phyloP scores from a whole-genome alignment of 2,113 vertebrate species.

The Dasyurus viverrinus region DNA sequence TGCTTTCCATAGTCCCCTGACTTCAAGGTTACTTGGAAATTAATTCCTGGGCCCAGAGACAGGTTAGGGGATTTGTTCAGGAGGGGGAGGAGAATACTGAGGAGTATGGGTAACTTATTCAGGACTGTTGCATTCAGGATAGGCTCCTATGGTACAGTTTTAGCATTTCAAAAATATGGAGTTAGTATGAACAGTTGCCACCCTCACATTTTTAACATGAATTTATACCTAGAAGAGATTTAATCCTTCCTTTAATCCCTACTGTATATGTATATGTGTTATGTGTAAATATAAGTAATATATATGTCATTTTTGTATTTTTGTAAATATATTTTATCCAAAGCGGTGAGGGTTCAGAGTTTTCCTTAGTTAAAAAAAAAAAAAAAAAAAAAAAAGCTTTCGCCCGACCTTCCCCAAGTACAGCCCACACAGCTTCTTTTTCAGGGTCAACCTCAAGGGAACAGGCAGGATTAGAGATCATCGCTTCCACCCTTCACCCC shows the following conservation, averaged over 20 bases:
- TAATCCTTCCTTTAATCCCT: background rate
- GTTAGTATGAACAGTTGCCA: background rate
- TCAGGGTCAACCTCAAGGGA: fast-evolving
- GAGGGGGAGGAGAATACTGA: background rate
- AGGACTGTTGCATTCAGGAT: background rate
- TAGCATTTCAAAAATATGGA: background rate
- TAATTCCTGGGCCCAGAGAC: background rate
- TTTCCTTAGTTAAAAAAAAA: background rate
- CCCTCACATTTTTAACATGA: background rate
- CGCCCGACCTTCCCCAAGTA: background rate
- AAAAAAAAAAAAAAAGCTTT: background rate
- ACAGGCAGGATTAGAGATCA: background rate
- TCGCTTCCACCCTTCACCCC: background rate
- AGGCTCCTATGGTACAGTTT: background rate
- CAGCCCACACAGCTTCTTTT: background rate
- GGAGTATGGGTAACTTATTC: too few relatives aligned
- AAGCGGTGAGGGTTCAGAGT: background rate
- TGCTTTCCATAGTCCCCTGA: background rate
- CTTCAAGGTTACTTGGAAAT: background rate
- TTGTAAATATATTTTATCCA: background rate
- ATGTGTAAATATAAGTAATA: background rate
- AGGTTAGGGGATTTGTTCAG: background rate
- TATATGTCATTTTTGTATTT: background rate
- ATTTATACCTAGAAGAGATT: background rate
- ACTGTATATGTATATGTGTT: background rate